Evolutionary conservation across 1,140 invertebrate species (phyloP).

Genomic region (Propsilocerus akamusi): DNA sequence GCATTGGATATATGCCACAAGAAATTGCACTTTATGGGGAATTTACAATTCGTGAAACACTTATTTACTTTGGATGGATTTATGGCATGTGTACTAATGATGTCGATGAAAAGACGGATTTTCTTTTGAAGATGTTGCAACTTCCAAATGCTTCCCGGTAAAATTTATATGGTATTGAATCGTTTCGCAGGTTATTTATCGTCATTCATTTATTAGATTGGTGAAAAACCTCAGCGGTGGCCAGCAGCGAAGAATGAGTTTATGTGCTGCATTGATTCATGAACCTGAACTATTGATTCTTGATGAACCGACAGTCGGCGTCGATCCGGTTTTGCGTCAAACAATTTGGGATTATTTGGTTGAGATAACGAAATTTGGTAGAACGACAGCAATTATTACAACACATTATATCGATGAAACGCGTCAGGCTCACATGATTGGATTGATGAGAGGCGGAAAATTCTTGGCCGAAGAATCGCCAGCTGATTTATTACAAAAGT

Average conservation of each 20-base stretch:
- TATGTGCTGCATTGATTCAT: constrained; percentile 71
- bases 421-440: constrained; percentile 74
- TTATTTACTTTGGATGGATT: constrained; percentile 81
- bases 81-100: constrained; percentile 55
- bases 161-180: constrained; percentile 6
- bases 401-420: constrained; percentile 98
- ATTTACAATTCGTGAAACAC: constrained; percentile 77
- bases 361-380: constrained; percentile 65
- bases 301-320: constrained; percentile 89
- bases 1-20: constrained; percentile 47
- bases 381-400: constrained; percentile 88
- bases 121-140: constrained; percentile 59
- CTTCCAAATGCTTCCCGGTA: constrained; percentile 39
- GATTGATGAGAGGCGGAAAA: constrained; percentile 77
- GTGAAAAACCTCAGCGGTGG: constrained; percentile 80
- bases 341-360: constrained; percentile 92
- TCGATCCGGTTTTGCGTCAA: constrained; percentile 82
- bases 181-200: constrained; percentile 7
- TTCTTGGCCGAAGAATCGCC: constrained; percentile 85
- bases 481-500: constrained; percentile 51
- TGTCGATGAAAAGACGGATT: constrained; percentile 59
- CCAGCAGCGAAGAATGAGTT: constrained; percentile 71
- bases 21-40: constrained; percentile 83
- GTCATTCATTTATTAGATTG: constrained; percentile 25
- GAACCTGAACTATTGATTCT: constrained; percentile 80